A percentile compares a stretch with the other conserved stretches of the same genome.
Conservation (phyloP, 53 echinoderm and acorn worm genomes). For the Paracentrotus lividus region DNA sequence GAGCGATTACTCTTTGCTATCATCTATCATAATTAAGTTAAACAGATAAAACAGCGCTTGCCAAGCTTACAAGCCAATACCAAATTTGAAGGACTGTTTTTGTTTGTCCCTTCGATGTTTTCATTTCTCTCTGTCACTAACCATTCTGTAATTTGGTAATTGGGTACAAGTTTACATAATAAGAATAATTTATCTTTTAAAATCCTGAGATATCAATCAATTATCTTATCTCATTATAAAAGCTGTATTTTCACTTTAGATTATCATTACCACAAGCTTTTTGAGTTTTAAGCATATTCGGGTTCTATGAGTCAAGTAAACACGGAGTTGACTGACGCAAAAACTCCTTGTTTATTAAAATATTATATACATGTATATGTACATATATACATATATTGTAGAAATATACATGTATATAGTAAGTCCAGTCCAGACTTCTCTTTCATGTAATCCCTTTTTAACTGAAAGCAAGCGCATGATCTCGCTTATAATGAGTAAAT, state of each 20-base stretch:
- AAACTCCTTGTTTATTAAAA: background rate
- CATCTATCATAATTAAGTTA: constrained; percentile 51
- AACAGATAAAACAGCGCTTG: constrained; percentile 43
- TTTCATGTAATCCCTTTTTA: no score
- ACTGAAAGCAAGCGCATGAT: no score
- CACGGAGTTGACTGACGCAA: background rate
- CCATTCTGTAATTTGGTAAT: constrained; percentile 8
- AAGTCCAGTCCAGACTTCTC: no score
- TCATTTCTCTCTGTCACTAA: constrained; percentile 16
- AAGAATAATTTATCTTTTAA: background rate
- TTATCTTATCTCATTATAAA: background rate
- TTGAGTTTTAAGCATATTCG: background rate
- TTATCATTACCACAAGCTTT: constrained; percentile 7
- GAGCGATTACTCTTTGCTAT: constrained; percentile 10
- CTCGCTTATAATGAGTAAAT: no score
- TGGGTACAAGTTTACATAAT: constrained; percentile 22
- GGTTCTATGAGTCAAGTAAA: background rate
- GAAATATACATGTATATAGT: no score
- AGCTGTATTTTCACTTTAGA: background rate
- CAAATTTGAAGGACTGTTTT: constrained; percentile 9
- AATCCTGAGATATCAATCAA: constrained; percentile 11
- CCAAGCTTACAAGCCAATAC: constrained; percentile 50
- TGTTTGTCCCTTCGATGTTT: background rate
- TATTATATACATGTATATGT: background rate
- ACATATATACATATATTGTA: background rate